Conservation (phyloP, 1,140 invertebrate genomes). For the Euglossa dilemma region DNA sequence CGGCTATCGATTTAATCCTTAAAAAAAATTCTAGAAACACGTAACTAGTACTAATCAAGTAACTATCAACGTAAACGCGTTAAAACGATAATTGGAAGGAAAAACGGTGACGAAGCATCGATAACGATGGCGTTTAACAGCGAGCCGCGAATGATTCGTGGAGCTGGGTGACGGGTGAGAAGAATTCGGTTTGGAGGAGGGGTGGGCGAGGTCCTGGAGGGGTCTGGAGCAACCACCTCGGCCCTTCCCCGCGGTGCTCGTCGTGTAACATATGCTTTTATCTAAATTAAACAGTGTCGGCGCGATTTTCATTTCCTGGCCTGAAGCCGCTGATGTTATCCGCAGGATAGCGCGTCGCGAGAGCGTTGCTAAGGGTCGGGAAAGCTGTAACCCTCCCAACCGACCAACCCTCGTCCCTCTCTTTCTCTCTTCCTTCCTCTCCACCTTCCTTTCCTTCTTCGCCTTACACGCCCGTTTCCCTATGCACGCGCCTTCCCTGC, state of each 20-base stretch:
- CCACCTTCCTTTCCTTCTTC: slow-evolving; percentile 47
- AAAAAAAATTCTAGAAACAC: no score
- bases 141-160: neutral
- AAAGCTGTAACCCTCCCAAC: slow-evolving; percentile 69
- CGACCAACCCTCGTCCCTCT: slow-evolving; percentile 41
- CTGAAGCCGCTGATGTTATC: slow-evolving; percentile 82
- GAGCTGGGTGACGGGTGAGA: neutral
- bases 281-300: slow-evolving; percentile 84
- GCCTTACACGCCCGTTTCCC: slow-evolving; percentile 15
- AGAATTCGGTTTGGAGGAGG: slow-evolving; percentile 31
- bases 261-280: slow-evolving; percentile 84
- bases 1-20: no score
- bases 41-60: no score
- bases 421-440: slow-evolving; percentile 54
- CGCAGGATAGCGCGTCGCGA: slow-evolving; percentile 78
- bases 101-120: neutral
- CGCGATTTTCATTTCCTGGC: slow-evolving; percentile 84
- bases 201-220: slow-evolving; percentile 32
- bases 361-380: slow-evolving; percentile 75
- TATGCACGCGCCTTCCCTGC: slow-evolving; percentile 64
- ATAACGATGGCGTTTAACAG: neutral
- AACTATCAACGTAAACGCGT: no score
- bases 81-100: no score
- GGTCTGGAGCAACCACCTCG: slow-evolving; percentile 1
- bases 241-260: slow-evolving; percentile 24